A percentile compares a stretch with the other conserved stretches of the same genome.
These are phyloP conservation scores for Caenorhabditis sp. DNA, from an alignment of 2,888 invertebrate genomes.

Conservation along the genomic window DNA sequence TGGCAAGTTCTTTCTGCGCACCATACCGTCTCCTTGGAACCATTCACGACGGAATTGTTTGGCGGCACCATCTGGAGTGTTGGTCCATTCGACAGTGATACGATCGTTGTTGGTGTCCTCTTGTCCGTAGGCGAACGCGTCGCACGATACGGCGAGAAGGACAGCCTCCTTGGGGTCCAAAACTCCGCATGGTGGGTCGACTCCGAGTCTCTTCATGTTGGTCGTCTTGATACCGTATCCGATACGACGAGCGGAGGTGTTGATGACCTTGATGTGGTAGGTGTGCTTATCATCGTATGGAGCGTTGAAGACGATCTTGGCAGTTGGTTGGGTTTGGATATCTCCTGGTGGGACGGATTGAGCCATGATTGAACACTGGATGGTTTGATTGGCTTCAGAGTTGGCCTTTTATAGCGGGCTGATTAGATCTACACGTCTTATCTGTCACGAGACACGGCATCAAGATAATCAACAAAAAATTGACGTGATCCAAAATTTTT, in stretches of 20 bases:
- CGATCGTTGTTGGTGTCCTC: slow-evolving; percentile 53
- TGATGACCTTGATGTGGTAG: slow-evolving; percentile 53
- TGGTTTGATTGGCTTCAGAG: too few relatives aligned
- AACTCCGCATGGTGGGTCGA: slow-evolving; percentile 56
- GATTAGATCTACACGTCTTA: too few relatives aligned
- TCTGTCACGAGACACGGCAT: too few relatives aligned
- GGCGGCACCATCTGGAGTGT: slow-evolving; percentile 54
- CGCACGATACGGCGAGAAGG: slow-evolving; percentile 31
- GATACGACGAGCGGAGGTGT: slow-evolving; percentile 52
- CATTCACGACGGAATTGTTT: slow-evolving; percentile 59
- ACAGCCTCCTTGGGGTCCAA: slow-evolving; percentile 57
- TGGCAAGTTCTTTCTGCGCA: slow-evolving; percentile 48
- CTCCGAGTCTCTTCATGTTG: slow-evolving; percentile 58
- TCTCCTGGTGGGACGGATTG: too few relatives aligned
- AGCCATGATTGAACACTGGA: too few relatives aligned
- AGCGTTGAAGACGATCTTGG: background rate
- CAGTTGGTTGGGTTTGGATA: background rate
- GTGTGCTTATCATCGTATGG: background rate
- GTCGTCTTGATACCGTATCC: slow-evolving; percentile 60
- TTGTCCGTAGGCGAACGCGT: slow-evolving; percentile 34
- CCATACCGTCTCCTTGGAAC: slow-evolving; percentile 62
- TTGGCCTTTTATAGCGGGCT: too few relatives aligned
- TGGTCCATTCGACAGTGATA: slow-evolving; percentile 58
- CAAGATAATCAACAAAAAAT: too few relatives aligned
- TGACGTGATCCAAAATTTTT: too few relatives aligned